Conservation (phyloP, 2,888 invertebrate genomes). For the Chymomyza procnemis region DNA sequence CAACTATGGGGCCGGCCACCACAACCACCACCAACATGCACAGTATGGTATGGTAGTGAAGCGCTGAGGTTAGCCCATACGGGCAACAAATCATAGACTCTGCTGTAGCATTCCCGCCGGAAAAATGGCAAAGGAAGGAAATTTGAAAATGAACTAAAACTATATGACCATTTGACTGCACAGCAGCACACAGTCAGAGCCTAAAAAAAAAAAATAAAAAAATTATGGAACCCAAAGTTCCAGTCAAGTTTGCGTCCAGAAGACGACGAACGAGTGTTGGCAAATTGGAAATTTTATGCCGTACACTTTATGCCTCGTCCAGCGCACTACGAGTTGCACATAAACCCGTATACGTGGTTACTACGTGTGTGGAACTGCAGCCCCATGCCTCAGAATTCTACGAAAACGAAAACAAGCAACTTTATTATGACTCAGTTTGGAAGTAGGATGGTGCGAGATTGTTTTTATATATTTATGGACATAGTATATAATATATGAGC, state of each 20-base stretch:
- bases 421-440: conserved; percentile 25
- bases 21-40: background rate
- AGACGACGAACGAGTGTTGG: conserved; percentile 66
- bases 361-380: conserved; percentile 45
- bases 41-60: background rate
- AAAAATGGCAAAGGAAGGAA: background rate
- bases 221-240: conserved; percentile 8
- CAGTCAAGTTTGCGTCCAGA: conserved; percentile 56
- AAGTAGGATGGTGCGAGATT: background rate
- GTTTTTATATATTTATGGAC: conserved; percentile 16
- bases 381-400: conserved; percentile 37
- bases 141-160: background rate
- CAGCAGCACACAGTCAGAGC: background rate
- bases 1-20: background rate
- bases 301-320: conserved; percentile 46
- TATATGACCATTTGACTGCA: conserved; percentile 32
- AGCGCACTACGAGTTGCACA: conserved; percentile 23
- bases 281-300: conserved; percentile 73
- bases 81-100: conserved; percentile 30
- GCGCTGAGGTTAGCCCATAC: background rate
- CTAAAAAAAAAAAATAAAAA: no score
- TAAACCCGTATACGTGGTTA: conserved; percentile 56
- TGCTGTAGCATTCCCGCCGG: conserved; percentile 11
- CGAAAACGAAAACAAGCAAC: conserved; percentile 58
- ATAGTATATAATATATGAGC: conserved; percentile 29